A percentile compares a stretch with the other conserved stretches of the same genome.
These are phyloP conservation scores for Hypomecis punctinalis DNA, from an alignment of 2,888 invertebrate genomes.

Conservation along the genomic window DNA sequence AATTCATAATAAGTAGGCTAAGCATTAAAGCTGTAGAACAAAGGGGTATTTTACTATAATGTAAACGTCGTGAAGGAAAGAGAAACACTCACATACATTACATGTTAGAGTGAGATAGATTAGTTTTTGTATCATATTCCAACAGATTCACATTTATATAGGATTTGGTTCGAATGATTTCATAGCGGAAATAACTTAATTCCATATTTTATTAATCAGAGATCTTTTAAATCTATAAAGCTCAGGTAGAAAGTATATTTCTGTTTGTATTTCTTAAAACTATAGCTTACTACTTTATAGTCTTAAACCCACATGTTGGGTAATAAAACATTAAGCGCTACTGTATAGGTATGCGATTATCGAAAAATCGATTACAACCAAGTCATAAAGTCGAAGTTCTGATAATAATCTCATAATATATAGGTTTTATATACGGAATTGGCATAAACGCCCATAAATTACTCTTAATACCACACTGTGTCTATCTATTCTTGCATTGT, in stretches of 20 bases:
- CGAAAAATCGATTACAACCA: conserved; percentile 40
- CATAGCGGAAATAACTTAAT: conserved; percentile 56
- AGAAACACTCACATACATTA: too few relatives aligned
- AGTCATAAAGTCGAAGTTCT: conserved; percentile 39
- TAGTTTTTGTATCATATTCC: too few relatives aligned
- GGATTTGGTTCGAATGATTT: conserved; percentile 51
- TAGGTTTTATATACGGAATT: conserved; percentile 41
- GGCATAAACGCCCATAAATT: conserved; percentile 51
- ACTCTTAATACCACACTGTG: conserved; percentile 53
- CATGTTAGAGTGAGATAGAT: too few relatives aligned
- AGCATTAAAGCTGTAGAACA: too few relatives aligned
- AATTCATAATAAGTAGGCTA: too few relatives aligned
- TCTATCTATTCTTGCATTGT: conserved; percentile 50
- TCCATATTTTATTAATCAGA: conserved; percentile 49
- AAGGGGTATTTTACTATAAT: too few relatives aligned
- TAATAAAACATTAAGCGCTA: conserved; percentile 42
- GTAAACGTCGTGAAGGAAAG: too few relatives aligned
- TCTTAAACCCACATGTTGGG: conserved; percentile 14
- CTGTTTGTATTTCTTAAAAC: background rate
- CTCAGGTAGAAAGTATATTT: background rate
- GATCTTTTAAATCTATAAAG: conserved; percentile 24
- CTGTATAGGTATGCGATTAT: conserved; percentile 44
- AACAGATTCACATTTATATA: conserved; percentile 48
- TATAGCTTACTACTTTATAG: background rate
- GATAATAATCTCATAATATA: conserved; percentile 41